Conservation (phyloP, 2,797 vertebrate species). For the Anguilla pacifica region DNA sequence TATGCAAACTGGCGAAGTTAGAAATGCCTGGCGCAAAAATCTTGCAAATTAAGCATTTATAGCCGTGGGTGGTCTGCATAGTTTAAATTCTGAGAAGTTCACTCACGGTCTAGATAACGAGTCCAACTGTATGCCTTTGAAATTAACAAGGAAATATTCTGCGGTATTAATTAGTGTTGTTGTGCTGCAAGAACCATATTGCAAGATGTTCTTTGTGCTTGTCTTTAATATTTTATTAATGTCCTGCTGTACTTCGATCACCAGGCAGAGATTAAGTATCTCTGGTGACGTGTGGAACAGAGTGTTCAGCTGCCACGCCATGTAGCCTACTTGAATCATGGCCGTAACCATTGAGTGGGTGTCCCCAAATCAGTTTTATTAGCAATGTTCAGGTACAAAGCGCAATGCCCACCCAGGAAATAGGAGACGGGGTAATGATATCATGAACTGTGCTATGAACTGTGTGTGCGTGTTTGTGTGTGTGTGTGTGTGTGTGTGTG, state of each 20-base stretch:
- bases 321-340: conserved; percentile 43
- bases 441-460: conserved; percentile 56
- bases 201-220: not conserved
- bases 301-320: conserved; percentile 24
- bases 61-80: not conserved
- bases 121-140: not conserved
- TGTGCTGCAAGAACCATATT: not conserved
- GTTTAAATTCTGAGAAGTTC: not conserved
- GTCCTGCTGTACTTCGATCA: not conserved
- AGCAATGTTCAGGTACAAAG: conserved; percentile 60
- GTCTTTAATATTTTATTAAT: not conserved
- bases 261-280: not conserved
- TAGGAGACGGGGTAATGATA: conserved; percentile 72
- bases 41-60: not conserved
- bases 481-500: not conserved
- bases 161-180: not conserved
- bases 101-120: not conserved
- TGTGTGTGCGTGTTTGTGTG: too few relatives aligned
- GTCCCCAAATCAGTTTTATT: conserved; percentile 43
- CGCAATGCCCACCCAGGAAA: conserved; percentile 54
- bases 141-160: not conserved
- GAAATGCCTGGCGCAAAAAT: not conserved
- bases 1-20: not conserved
- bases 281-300: not conserved
- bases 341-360: conserved; percentile 30